Base-by-base conservation (phyloP, 2,888 invertebrate genomes). In the Apotomis turbidana region DNA sequence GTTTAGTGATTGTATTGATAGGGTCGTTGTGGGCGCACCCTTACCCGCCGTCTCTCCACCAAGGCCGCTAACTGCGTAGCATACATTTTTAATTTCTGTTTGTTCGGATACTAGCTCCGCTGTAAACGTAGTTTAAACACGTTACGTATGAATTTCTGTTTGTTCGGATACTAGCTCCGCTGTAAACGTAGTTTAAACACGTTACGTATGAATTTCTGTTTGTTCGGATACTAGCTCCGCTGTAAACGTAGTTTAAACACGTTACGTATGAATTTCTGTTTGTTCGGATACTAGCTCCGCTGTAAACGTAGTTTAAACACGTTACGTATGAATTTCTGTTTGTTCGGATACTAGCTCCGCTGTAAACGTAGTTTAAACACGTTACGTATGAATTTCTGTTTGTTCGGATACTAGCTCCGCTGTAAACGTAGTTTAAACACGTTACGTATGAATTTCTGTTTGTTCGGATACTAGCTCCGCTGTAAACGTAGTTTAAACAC, bases 21-120 rank as follows among this genome's bases (percentile, higher is more conserved):
- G 27, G 27, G 27, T 27, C 27, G 27, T 27, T 46, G 51, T 62
- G 55, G 4, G 13, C 55, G 9, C 63, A 51, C 38, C 63, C 46
- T 69, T 49, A 41, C 54, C 51, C 57, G 68, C 61, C 52, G 46
- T 61, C 54, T 68, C 71, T 71, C n/a, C n/a, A 54, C 12, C 66
- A 71, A 71, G 71, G 71, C 55, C 71, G 66, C 71, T 67, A 61
- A 71, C 71, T 71, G 71, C 71, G 66, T 60, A 66, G 60, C 54
- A 41, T 36, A 27, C 54, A 41, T 55, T 67, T 71, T 71, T 67
- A 71, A 71, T 67, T 67, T 68, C 64, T 60, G 59, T 66, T 55
- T 54, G 66, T 49, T 54, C 59, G 51, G n/a, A 64, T 52, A 59
- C 46, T 15, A 15, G 36, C 13, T 46, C 10, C 55, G 67, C 41